Conservation (phyloP, 2,888 invertebrate genomes). For the Aporophyla lueneburgensis region DNA sequence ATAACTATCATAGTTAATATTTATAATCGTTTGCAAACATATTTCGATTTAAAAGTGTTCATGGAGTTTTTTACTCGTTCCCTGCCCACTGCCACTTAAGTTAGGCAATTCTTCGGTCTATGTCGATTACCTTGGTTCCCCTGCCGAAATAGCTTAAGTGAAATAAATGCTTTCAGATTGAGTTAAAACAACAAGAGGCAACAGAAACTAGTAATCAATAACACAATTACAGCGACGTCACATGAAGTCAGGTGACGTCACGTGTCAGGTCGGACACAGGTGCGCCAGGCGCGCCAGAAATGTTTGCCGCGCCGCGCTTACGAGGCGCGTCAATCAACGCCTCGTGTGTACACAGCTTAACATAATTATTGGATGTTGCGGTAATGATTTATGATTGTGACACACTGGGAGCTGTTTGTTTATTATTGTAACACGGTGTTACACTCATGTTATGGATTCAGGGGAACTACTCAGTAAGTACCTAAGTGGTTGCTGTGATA, state of each 20-base stretch:
- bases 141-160: no score
- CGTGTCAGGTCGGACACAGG: constrained; percentile 26
- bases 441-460: background rate
- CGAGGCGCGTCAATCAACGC: constrained; percentile 40
- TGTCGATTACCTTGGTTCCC: no score
- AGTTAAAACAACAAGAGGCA: background rate
- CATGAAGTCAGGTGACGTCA: background rate
- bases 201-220: background rate
- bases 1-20: no score
- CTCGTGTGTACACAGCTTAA: constrained; percentile 53
- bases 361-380: constrained; percentile 30
- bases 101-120: no score
- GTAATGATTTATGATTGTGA: constrained; percentile 35
- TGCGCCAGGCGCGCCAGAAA: constrained; percentile 26
- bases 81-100: no score
- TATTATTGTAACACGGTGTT: constrained; percentile 4
- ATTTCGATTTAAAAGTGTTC: no score
- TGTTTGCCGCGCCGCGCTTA: constrained; percentile 37
- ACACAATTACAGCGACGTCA: constrained; percentile 12
- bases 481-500: background rate
- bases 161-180: no score
- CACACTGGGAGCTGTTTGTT: constrained; percentile 10
- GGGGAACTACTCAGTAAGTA: background rate
- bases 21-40: no score
- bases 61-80: no score